A percentile compares a stretch with the other conserved stretches of the same genome.
These are phyloP conservation scores for Muricea muricata DNA, from an alignment of 92 coral and sea anemone species.

Conservation along the genomic window DNA sequence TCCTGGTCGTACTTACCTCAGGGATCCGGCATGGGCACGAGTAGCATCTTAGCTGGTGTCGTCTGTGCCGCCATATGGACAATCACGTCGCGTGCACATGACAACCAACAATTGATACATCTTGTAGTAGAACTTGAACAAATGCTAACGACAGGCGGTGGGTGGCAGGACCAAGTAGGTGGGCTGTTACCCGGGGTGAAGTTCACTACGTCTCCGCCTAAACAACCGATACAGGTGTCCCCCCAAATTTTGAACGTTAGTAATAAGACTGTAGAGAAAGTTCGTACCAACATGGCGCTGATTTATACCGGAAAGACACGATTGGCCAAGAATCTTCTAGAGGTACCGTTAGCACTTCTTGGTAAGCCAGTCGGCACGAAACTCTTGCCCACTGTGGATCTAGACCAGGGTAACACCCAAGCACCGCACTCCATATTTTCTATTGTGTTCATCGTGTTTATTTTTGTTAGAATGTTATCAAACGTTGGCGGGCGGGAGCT, in stretches of 20 bases:
- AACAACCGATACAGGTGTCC: constrained; percentile 73
- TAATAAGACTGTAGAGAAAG: constrained; percentile 62
- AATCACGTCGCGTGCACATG: constrained; percentile 21
- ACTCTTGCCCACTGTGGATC: too few species aligned
- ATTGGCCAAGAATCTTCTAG: constrained; percentile 89
- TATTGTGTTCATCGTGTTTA: background rate
- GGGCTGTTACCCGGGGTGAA: constrained; percentile 93
- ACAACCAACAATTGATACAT: constrained; percentile 77
- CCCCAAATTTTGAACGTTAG: constrained; percentile 64
- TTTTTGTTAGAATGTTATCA: constrained; percentile 76
- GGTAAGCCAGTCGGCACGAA: background rate
- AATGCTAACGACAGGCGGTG: constrained; percentile 98
- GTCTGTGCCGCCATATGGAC: constrained; percentile 85
- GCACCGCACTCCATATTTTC: too few species aligned
- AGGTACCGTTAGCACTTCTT: constrained; percentile 59
- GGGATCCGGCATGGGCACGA: constrained; percentile 99
- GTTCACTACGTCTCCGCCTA: constrained; percentile 75
- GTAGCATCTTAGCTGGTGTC: constrained; percentile 94
- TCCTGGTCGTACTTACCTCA: constrained; percentile 84
- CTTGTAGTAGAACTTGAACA: constrained; percentile 90
- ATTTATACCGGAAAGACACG: constrained; percentile 90
- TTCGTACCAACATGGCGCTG: constrained; percentile 69
- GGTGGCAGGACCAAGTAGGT: constrained; percentile 99
- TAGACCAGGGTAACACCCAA: too few species aligned
- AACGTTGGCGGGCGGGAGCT: constrained; percentile 88